Evolutionary conservation across 2,113 vertebrate genomes (phyloP), one percentile per base, ranked within the genome.

Genomic region (Sceloporus undulatus): DNA sequence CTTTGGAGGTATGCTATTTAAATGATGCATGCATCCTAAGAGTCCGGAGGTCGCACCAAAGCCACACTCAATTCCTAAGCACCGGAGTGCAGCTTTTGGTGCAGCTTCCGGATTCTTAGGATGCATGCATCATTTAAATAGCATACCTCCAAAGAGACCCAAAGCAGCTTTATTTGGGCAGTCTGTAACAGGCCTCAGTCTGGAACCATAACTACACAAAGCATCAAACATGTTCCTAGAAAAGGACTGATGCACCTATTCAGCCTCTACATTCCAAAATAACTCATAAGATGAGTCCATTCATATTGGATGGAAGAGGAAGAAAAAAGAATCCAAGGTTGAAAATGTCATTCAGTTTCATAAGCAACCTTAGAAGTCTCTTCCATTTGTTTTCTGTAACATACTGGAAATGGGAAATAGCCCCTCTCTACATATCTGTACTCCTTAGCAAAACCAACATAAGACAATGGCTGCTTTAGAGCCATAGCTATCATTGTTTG

Each of bases 341-440:
- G 3, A n/a, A 42, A 71, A 34, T 48, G 48, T 84, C 23, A 84
- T 40, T 40, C 42, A 65, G 38, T 42, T 85, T 9, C 42, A 85
- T 38, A 65, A 77, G 27, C 54, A 75, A 27, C 1, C n/a, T 70
- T 73, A 34, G 29, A 68, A 38, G 48, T 34, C 38, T 11, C 29
- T 68, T 48, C 13, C 83, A 85, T 34, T 38, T 16, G 40, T 29
- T 83, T 59, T 71, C 71, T 65, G 3, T 10, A 78, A 42, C 68
- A 42, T 3, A 16, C 25, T 65, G 14, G 27, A 71, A 62, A 75
- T n/a, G 29, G 8, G 25, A 19, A 9, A 82, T 11, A 76, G 27
- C 29, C 11, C 18, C 77, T 83, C 18, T 42, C 88, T 71, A 54
- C 56, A 66, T 38, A 92, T 78, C 5, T 89, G 59, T 42, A 56